Evolutionary conservation across 2,113 vertebrate species (phyloP), one percentile per base, ranked within the genome.

Genomic region (Notarius lentiginosus): DNA sequence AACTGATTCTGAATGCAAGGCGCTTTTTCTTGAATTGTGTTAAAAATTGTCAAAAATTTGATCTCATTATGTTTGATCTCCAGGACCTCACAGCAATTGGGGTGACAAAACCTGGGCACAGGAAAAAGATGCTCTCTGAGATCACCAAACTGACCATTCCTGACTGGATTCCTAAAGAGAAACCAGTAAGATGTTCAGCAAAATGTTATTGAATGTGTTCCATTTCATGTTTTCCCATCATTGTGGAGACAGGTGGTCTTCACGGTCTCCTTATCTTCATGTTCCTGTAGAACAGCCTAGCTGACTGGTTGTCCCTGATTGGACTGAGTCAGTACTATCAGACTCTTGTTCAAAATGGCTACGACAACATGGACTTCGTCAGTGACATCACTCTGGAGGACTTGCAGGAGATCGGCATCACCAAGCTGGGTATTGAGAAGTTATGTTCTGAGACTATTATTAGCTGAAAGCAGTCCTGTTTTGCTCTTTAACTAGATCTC

Each of bases 311-410:
- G 68, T 97, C 97, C 90, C 96, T 97, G 94, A 97, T 99, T 1
- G 97, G 98, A 80, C 96, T 99, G 41, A 97, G 96, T 89, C 98
- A 99, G 93, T 99, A 99, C 93, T 98, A 99, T 93, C 98, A 99
- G 92, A 95, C 97, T 82, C 94, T 99, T 91, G 97, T 99, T 88
- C 97, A 97, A 92, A 99, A 99, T 0, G 98, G 98, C 79, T 99
- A 99, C 0, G 98, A 99, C 94, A 99, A 98, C 93, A 97, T 99
- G 0, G 98, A 99, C 92, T 99, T 99, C 90, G 96, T 99, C 92
- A 98, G 97, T 0, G 98, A 99, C 91, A 98, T 99, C 93, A 99
- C 97, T 82, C 97, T 98, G 91, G 98, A 99, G 87, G 98, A 99
- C 91, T 94, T 99, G 88, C 97, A 98, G 91, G 98, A 99, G 94